Conservation (phyloP, 1,140 invertebrate genomes). For the Meloidogyne hapla region DNA sequence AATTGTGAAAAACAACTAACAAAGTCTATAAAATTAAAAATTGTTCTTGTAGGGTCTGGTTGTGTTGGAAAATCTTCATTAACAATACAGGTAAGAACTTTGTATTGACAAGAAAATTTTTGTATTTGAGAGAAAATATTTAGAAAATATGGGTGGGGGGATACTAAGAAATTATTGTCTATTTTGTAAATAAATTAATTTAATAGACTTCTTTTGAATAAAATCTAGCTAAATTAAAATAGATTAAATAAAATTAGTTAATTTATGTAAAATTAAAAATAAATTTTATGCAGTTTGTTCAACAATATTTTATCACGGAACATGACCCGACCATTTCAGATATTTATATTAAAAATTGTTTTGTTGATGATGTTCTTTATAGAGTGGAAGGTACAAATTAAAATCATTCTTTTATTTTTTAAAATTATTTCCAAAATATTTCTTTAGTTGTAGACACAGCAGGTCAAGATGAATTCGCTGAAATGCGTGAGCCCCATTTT, state of each 20-base stretch:
- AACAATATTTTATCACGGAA: slow-evolving; percentile 75
- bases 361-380: slow-evolving; percentile 58
- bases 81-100: slow-evolving; percentile 11
- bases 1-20: not conserved
- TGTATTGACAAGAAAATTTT: too few relatives aligned
- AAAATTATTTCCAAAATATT: not conserved
- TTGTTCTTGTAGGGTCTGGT: slow-evolving; percentile 25
- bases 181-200: too few relatives aligned
- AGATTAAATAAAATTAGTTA: too few relatives aligned
- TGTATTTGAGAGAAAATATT: too few relatives aligned
- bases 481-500: slow-evolving; percentile 91
- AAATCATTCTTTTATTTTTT: not conserved
- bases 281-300: slow-evolving; percentile 31
- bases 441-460: slow-evolving; percentile 83
- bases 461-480: slow-evolving; percentile 93
- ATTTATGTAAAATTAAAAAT: too few relatives aligned
- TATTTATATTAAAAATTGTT: slow-evolving; percentile 77
- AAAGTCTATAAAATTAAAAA: slow-evolving; percentile 4
- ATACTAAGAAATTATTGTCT: too few relatives aligned
- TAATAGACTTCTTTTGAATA: too few relatives aligned
- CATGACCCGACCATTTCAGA: slow-evolving; percentile 83
- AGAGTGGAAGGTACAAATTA: slow-evolving; percentile 52
- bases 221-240: too few relatives aligned
- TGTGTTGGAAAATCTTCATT: slow-evolving; percentile 26
- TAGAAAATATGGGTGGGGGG: too few relatives aligned